phyloP scores from a whole-genome alignment of 1,140 invertebrate genomes.

The Scaptodrosophila lebanonensis region DNA sequence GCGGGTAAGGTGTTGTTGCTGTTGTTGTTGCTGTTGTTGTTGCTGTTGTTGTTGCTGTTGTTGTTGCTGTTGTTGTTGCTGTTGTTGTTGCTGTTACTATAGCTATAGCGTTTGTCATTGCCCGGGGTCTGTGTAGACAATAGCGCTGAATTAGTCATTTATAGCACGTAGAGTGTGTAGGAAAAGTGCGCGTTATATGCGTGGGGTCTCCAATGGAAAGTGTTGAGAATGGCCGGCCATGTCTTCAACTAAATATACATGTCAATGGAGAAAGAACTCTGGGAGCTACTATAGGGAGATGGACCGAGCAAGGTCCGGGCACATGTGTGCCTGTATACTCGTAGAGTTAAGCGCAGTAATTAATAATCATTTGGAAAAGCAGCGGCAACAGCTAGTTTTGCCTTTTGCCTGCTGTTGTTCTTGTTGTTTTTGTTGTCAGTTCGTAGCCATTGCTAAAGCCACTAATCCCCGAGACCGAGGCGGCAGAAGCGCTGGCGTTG shows the following conservation, averaged over 20 bases:
- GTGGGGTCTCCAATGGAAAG: conserved; percentile 46
- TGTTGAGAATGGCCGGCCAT: too few species aligned
- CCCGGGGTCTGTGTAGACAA: too few species aligned
- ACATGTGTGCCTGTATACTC: conserved; percentile 14
- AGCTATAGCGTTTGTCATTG: too few species aligned
- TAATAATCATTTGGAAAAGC: conserved; percentile 66
- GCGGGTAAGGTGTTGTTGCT: too few species aligned
- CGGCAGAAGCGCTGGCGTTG: neutral
- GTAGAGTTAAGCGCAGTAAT: conserved; percentile 55
- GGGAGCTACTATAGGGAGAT: neutral
- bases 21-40: too few species aligned
- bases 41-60: too few species aligned
- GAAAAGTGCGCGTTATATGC: conserved; percentile 10
- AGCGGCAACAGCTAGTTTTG: conserved; percentile 28
- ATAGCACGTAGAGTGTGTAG: conserved; percentile 46
- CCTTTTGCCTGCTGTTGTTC: conserved; percentile 35
- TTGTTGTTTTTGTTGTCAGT: too few species aligned
- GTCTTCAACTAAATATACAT: conserved; percentile 33
- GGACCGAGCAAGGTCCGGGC: neutral
- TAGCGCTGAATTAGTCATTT: conserved; percentile 65
- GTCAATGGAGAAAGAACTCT: neutral
- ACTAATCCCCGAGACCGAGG: conserved; percentile 29
- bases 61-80: too few species aligned
- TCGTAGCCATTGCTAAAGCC: conserved; percentile 9
- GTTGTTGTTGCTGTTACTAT: too few species aligned